Evolutionary conservation across 2,888 invertebrate genomes (phyloP).

Genomic region (Philhelius pedissequus): DNA sequence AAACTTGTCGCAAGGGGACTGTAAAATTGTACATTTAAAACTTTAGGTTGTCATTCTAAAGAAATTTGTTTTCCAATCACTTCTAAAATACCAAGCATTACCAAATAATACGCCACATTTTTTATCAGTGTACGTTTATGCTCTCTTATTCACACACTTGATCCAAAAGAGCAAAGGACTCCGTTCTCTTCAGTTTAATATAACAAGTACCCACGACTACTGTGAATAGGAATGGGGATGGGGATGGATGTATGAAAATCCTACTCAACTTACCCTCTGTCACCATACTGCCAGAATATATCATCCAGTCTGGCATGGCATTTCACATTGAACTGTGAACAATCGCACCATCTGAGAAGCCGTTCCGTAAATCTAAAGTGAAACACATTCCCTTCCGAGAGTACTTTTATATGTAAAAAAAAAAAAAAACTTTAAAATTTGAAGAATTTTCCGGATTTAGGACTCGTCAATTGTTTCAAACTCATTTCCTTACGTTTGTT

Average conservation of each 20-base stretch:
- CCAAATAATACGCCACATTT: background rate
- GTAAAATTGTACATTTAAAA: too few relatives aligned
- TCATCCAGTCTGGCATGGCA: slow-evolving; percentile 14
- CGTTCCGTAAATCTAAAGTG: background rate
- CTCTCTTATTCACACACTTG: background rate
- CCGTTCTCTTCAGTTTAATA: background rate
- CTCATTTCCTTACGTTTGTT: background rate
- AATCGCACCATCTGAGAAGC: slow-evolving; percentile 46
- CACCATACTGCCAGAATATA: slow-evolving; percentile 15
- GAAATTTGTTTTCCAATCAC: background rate
- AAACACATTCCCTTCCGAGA: slow-evolving; percentile 10
- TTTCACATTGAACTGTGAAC: slow-evolving; percentile 40
- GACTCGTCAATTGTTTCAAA: slow-evolving; percentile 23
- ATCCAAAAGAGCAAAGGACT: slow-evolving; percentile 26
- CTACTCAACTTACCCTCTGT: background rate
- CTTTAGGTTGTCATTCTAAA: too few relatives aligned
- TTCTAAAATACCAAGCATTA: background rate
- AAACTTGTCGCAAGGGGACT: too few relatives aligned
- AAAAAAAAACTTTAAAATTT: slow-evolving; percentile 29
- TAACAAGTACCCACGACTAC: background rate
- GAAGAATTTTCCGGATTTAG: slow-evolving; percentile 49
- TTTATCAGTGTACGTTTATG: slow-evolving; percentile 5
- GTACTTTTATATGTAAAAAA: background rate
- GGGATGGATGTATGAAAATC: slow-evolving; percentile 1
- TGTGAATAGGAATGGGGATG: too few relatives aligned